phyloP scores from a whole-genome alignment of 1,140 invertebrate genomes.

The Macrosteles quadrilineatus region DNA sequence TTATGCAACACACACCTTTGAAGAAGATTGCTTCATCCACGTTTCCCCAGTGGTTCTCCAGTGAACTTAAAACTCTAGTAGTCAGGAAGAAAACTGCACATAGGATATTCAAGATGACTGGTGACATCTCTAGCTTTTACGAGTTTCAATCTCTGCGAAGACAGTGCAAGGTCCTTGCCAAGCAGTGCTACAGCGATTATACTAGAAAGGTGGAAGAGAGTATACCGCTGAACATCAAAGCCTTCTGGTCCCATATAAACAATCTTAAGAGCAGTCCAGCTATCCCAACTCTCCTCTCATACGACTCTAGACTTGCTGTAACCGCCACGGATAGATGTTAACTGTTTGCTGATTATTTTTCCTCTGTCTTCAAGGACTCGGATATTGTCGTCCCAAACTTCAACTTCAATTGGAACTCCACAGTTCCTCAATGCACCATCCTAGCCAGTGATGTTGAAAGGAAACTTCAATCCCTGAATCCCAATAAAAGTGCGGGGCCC shows the following conservation, averaged over 20 bases:
- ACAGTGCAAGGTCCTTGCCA: background rate
- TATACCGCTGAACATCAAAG: background rate
- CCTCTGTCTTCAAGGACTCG: background rate
- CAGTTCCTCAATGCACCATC: too few relatives aligned
- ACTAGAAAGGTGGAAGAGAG: background rate
- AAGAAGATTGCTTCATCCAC: background rate
- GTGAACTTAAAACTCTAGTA: background rate
- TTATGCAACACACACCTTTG: background rate
- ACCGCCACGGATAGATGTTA: background rate
- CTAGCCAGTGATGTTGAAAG: too few relatives aligned
- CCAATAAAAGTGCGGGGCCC: too few relatives aligned
- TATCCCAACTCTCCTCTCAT: background rate
- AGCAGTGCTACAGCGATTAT: background rate
- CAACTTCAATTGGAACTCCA: conserved; percentile 7
- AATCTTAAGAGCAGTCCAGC: background rate
- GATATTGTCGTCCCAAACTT: background rate
- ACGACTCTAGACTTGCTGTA: background rate
- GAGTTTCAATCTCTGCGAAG: background rate
- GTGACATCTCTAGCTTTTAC: background rate
- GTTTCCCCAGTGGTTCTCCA: background rate
- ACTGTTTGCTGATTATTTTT: too few relatives aligned
- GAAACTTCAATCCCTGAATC: too few relatives aligned
- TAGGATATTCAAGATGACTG: background rate
- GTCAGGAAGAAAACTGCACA: background rate
- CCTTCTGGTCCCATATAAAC: conserved; percentile 1